Evolutionary conservation across 1,140 invertebrate species (phyloP).

Genomic region (Triops cancriformis): DNA sequence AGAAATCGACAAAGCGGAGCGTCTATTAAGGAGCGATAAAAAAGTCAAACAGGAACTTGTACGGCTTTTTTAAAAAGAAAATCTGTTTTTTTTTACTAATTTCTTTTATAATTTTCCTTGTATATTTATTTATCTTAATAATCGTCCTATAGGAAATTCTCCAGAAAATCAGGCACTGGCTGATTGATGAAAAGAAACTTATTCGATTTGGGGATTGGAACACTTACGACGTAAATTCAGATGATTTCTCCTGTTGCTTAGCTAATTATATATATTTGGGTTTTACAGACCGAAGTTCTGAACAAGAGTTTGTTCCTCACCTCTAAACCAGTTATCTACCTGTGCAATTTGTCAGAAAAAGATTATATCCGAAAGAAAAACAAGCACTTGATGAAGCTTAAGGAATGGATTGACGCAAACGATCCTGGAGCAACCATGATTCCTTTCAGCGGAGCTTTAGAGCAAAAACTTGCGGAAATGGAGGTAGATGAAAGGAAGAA

Average conservation of each 20-base stretch:
- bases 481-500: constrained; percentile 61
- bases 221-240: constrained; percentile 70
- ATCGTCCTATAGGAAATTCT: constrained; percentile 64
- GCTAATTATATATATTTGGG: neutral
- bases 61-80: constrained; percentile 41
- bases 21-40: constrained; percentile 84
- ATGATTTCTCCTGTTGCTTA: neutral
- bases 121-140: neutral
- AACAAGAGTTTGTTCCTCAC: constrained; percentile 96
- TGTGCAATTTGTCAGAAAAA: constrained; percentile 95
- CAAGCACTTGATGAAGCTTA: constrained; percentile 96
- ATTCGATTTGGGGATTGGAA: constrained; percentile 89
- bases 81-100: neutral
- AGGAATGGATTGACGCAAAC: constrained; percentile 97
- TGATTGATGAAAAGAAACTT: constrained; percentile 86
- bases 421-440: constrained; percentile 88
- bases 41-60: constrained; percentile 93
- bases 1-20: constrained; percentile 78
- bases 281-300: constrained; percentile 82
- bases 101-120: neutral
- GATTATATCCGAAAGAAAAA: constrained; percentile 99
- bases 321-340: constrained; percentile 95
- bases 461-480: constrained; percentile 81
- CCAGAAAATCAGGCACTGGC: constrained; percentile 70
- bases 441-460: constrained; percentile 89